A percentile compares a stretch with the other conserved stretches of the same genome.
Conservation (phyloP, 2,888 invertebrate species). For the Beris morrisii region DNA sequence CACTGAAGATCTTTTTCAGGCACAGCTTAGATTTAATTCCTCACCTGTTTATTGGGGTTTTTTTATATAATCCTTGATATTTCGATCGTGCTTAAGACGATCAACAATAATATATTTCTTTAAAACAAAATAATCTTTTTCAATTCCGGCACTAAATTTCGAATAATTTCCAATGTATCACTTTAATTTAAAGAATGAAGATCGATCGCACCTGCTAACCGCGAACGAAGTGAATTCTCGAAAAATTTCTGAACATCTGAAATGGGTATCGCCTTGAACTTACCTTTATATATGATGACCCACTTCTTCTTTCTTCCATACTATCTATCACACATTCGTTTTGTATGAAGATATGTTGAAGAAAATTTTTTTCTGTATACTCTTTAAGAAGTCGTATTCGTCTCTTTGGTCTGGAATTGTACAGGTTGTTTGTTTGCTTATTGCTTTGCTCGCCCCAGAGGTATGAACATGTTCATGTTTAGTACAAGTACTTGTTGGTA, state of each 20-base stretch:
- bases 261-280: conserved; percentile 75
- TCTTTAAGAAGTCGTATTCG: conserved; percentile 6
- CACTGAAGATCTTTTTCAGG: conserved; percentile 20
- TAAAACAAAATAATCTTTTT: not conserved
- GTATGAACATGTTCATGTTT: too few relatives aligned
- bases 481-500: too few relatives aligned
- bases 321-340: not conserved
- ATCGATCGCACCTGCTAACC: not conserved
- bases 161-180: conserved; percentile 1
- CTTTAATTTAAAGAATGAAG: not conserved
- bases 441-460: too few relatives aligned
- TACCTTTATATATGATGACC: conserved; percentile 81
- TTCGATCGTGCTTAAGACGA: not conserved
- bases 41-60: conserved; percentile 17
- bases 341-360: conserved; percentile 5
- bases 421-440: too few relatives aligned
- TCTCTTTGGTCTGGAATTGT: conserved; percentile 2
- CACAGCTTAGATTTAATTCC: conserved; percentile 15
- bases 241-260: conserved; percentile 57
- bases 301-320: conserved; percentile 58
- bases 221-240: conserved; percentile 39
- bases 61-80: not conserved
- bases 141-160: too few relatives aligned
- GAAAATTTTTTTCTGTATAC: too few relatives aligned
- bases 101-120: conserved; percentile 19